Conservation (phyloP, 2,113 vertebrate genomes). For the Mohoua ochrocephala region DNA sequence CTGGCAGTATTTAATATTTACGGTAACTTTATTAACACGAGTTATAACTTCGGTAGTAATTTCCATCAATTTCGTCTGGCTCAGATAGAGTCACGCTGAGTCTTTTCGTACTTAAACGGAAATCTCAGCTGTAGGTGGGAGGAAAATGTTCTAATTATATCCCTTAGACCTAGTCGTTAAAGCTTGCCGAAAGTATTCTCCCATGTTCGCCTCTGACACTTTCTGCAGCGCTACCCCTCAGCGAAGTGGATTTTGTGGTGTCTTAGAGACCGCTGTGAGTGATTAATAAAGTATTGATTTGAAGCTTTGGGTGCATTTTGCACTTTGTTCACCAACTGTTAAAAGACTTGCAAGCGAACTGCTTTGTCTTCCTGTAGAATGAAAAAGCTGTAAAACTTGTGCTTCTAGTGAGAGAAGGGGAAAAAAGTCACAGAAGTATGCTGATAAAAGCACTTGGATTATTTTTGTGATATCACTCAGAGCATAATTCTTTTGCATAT, state of each 20-base stretch:
- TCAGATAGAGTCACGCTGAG: background rate
- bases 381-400: background rate
- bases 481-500: background rate
- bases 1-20: background rate
- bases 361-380: background rate
- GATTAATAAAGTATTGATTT: background rate
- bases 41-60: background rate
- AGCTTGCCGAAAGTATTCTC: background rate
- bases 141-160: slow-evolving; percentile 7
- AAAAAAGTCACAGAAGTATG: no score
- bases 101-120: background rate
- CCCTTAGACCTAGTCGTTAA: background rate
- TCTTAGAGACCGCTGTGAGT: background rate
- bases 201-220: background rate
- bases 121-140: background rate
- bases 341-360: background rate
- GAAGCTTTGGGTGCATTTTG: background rate
- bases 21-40: fast-evolving
- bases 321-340: fast-evolving
- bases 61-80: background rate
- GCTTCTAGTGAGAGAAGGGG: background rate
- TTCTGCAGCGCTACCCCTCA: background rate
- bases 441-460: background rate
- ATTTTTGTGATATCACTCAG: background rate
- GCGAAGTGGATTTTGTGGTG: background rate